phyloP scores from a whole-genome alignment of 2,113 vertebrate species.

The Thamnophis sirtalis region DNA sequence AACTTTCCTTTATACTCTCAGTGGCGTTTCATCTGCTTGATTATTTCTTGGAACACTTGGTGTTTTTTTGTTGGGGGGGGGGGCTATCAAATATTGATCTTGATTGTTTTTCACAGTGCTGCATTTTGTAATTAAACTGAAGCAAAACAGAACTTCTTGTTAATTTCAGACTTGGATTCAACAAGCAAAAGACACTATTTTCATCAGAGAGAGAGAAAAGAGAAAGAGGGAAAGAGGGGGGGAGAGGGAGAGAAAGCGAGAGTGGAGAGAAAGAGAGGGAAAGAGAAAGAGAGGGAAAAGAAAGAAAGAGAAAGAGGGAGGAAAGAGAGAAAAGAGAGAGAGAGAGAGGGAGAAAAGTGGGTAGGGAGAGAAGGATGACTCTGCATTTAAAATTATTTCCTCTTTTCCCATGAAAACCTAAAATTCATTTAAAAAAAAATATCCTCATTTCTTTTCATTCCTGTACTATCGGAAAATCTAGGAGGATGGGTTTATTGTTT shows the following conservation, averaged over 20 bases:
- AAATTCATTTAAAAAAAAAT: background rate
- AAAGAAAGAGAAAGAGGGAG: no score
- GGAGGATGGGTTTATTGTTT: background rate
- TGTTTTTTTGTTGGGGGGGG: background rate
- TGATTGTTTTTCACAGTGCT: constrained; percentile 5
- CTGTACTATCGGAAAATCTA: background rate
- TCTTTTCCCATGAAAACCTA: background rate
- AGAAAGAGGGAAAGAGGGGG: no score
- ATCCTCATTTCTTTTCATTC: background rate
- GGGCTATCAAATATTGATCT: constrained; percentile 1
- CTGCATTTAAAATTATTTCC: background rate
- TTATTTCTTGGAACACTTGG: constrained; percentile 25
- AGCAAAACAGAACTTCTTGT: constrained; percentile 9
- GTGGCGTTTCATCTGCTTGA: constrained; percentile 2
- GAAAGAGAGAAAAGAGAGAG: no score
- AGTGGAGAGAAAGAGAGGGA: no score
- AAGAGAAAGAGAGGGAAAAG: no score
- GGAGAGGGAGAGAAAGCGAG: no score
- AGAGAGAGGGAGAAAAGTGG: no score
- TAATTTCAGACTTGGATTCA: constrained; percentile 30
- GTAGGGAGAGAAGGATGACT: background rate
- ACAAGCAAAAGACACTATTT: constrained; percentile 10
- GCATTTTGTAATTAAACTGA: background rate
- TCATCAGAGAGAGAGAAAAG: background rate
- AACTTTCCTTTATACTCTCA: background rate